Percentiles rank a stretch among this genome's conserved stretches.
Evolutionary conservation across 2,888 invertebrate genomes (phyloP).

Genomic region (Alsophila aescularia): DNA sequence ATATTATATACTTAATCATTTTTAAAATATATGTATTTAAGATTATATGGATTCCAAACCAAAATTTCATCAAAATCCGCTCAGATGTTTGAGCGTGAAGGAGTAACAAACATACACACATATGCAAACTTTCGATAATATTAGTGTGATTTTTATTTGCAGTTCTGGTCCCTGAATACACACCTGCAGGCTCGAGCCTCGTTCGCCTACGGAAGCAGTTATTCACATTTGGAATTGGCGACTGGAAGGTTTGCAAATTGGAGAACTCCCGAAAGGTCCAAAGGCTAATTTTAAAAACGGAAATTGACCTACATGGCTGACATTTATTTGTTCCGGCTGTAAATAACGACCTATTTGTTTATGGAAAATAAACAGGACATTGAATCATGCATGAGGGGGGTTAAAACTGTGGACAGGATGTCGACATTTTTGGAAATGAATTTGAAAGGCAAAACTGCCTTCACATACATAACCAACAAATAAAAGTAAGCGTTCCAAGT

Average conservation of each 20-base stretch:
- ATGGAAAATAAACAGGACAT: background rate
- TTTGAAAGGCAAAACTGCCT: background rate
- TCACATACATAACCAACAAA: no score
- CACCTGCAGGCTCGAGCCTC: background rate
- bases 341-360: constrained; percentile 13
- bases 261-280: constrained; percentile 9
- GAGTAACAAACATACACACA: no score
- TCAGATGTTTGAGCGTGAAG: no score
- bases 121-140: no score
- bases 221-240: constrained; percentile 21
- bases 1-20: no score
- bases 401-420: background rate
- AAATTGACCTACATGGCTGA: constrained; percentile 21
- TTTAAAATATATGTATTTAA: no score
- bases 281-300: constrained; percentile 22
- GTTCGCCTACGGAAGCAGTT: constrained; percentile 16
- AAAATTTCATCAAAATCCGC: no score
- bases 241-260: constrained; percentile 6
- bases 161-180: background rate
- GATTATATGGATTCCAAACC: no score
- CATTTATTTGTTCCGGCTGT: constrained; percentile 13
- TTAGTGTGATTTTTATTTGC: no score
- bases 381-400: background rate
- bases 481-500: no score
- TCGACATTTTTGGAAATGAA: background rate